Base-by-base conservation (phyloP, 1,140 invertebrate genomes). In the Nebria ingens region DNA sequence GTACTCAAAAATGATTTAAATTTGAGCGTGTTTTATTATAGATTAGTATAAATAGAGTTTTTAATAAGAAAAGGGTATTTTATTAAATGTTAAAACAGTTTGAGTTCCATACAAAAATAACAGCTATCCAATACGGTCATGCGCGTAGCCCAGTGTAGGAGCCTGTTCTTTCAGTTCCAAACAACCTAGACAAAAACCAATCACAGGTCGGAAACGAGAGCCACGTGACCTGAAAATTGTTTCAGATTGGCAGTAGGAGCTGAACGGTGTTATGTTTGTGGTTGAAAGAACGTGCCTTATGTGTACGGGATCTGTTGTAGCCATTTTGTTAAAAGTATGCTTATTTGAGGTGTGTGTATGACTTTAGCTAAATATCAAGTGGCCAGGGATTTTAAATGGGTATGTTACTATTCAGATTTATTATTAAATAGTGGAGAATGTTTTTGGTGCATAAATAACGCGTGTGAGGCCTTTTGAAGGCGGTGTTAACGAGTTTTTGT, bases 301-400 rank as follows among this genome's bases (percentile, higher is more conserved):
- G 61, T 61, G 59, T 61, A 65, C 56, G 64, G 68, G 66, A 60
- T 65, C 62, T 17, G 65, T n/a, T n/a, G n/a, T 65, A 68, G 68
- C 68, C 68, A 70, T 70, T 62, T 70, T 70, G 68, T 70, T 58
- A 62, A n/a, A 70, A 70, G 67, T 70, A 70, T 70, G 68, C 68
- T 67, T 68, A 62, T 68, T 67, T 65, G 68, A 70, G 68, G 67
- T 70, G 68, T 70, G 68, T 69, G 64, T 68, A 54, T 63, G 60
- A 64, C 64, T 70, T 66, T 68, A 62, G 60, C 56, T 58, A 61
- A 66, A 65, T 67, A 62, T 62, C 60, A 60, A 63, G 64, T 65
- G 61, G 57, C 56, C 59, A 64, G 60, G 61, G 58, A 56, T 61
- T 55, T 67, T 68, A 64, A 67, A 68, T 68, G 66, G 68, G 68